A percentile compares a stretch with the other conserved stretches of the same genome.
Conservation (phyloP, 2,797 vertebrate genomes). For the Calcarius lapponicus region DNA sequence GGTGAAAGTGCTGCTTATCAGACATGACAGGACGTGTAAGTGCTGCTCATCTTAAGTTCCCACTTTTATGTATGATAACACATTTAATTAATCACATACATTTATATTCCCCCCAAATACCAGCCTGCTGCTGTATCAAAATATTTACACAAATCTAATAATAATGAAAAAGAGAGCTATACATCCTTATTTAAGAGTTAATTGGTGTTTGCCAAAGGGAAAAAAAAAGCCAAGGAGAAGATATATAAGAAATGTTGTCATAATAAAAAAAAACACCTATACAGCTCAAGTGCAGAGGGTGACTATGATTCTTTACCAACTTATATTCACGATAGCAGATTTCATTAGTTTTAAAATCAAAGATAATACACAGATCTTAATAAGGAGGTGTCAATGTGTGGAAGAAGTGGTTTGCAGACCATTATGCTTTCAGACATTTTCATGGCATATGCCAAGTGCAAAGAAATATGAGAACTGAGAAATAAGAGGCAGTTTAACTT, state of each 20-base stretch:
- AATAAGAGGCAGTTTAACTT: neutral
- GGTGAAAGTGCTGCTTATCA: neutral
- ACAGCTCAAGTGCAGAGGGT: neutral
- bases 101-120: neutral
- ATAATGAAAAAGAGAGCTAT: neutral
- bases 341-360: slow-evolving; percentile 7
- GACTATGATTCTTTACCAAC: neutral
- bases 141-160: neutral
- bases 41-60: neutral
- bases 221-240: neutral
- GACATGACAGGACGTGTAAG: neutral
- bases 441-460: neutral
- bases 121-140: neutral
- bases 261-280: neutral
- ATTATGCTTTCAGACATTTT: slow-evolving; percentile 4
- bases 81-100: neutral
- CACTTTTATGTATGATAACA: neutral
- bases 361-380: slow-evolving; percentile 8
- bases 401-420: neutral
- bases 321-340: neutral
- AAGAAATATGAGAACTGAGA: neutral
- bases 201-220: neutral
- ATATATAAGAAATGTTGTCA: neutral
- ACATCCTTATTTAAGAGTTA: neutral
- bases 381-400: neutral